Evolutionary conservation across 1,140 invertebrate species (phyloP), one percentile per base, ranked within the genome.

Genomic region (Formica exsecta): DNA sequence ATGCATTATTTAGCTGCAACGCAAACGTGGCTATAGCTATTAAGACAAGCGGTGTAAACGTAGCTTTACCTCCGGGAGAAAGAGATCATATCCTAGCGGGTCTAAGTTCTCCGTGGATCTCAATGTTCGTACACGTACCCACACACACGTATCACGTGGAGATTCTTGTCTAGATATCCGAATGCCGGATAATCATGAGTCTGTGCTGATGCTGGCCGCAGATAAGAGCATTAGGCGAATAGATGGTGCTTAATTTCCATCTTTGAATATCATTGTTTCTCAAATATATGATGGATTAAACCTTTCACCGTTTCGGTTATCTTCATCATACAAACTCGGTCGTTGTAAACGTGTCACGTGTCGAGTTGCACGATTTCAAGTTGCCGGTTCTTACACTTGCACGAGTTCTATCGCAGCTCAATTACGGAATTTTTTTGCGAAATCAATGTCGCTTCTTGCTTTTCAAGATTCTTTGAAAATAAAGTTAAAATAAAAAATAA

Each of bases 1-100:
- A 71, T 71, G 36, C 51, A 59, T 81, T 57, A 81, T n/a, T 70
- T 68, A 29, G 22, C 51, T 36, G 22, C 36, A 68, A 68, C 13
- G 32, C 32, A n/a, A 65, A 64, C 13, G 9, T 7, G 65, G 65
- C 9, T 81, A 9, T 16, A 3, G 22, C 19, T 11, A 7, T 71
- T 80, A 61, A 81, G 44, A n/a, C 29, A 38, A 71, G 70, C 32
- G 64, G n/a, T 41, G 36, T 36, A 80, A 57, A 41, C 41, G 51
- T 25, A 16, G 38, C 66, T 19, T 44, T 32, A 29, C 25, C 4
- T 66, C 32, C 8, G n/a, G 38, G 29, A 81, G 36, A 54, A 81
- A 44, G 25, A 32, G 19, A 19, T 71, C 61, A 25, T 11, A 13
- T 59, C 51, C 29, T 71, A 29, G 44, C n/a, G 22, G 41, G 44